Evolutionary conservation across 2,113 vertebrate genomes (phyloP), one percentile per base, ranked within the genome.

Genomic region (Mellivora capensis): DNA sequence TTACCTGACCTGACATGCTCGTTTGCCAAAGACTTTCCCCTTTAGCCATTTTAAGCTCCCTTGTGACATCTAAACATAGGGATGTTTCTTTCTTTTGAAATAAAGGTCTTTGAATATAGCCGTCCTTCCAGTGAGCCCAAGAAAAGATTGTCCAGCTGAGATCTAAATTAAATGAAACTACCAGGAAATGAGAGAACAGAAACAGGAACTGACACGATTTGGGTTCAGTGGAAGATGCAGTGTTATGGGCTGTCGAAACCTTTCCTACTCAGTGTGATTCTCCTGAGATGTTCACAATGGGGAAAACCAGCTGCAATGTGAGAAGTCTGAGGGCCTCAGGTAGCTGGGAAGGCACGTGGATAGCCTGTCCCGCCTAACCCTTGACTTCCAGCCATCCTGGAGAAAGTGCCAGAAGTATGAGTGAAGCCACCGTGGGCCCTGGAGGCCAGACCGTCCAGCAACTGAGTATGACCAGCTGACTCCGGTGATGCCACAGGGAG

Each of bases 61-160:
- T 57, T 90, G 44, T 95, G 54, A 93, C 91, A 94, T 82, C 44
- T 87, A 80, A 92, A 80, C 61, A 80, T 2, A 83, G 42, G 11
- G 80, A 77, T 76, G n/a, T 77, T 96, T 96, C 49, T 95, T 91
- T 64, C 57, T 88, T 96, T 86, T 93, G 15, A 86, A 89, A 69
- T 67, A 83, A 94, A 95, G 34, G 21, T 91, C 85, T 96, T 93
- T 88, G 93, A 98, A 67, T 39, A 67, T 57, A 95, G 23, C 9
- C 37, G 17, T 47, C 42, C 47, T 96, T 96, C 86, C 47, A 87
- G 79, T 39, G 88, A 93, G 34, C 29, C 67, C 44, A 74, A 88
- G 47, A 91, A 89, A 54, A 94, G 79, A 91, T 74, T 34, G 79
- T 5, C 64, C n/a, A 29, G 61, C 29, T 74, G 39, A 84, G 86